phyloP scores from a whole-genome alignment of 2,888 invertebrate species.

The Cheilosia urbana region DNA sequence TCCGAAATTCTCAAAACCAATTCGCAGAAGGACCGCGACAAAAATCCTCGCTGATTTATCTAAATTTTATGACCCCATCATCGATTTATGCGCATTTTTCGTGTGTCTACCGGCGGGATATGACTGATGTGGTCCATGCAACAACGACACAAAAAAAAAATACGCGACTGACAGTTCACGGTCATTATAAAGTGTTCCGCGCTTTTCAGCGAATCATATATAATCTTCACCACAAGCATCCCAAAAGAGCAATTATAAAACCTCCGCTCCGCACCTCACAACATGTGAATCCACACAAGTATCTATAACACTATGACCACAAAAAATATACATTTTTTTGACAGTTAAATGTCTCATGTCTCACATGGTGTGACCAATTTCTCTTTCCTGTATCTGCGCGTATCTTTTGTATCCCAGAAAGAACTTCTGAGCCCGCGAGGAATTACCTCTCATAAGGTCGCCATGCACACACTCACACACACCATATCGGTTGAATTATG shows the following conservation, averaged over 20 bases:
- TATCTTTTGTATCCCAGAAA: not conserved
- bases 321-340: constrained; percentile 48
- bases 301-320: constrained; percentile 48
- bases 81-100: constrained; percentile 49
- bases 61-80: constrained; percentile 36
- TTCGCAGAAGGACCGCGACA: constrained; percentile 48
- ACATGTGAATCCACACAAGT: not conserved
- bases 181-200: constrained; percentile 42
- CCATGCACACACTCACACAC: not conserved
- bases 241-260: constrained; percentile 51
- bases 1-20: not conserved
- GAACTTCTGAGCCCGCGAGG: constrained; percentile 6
- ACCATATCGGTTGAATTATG: constrained; percentile 57
- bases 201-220: constrained; percentile 27
- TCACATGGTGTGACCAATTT: constrained; percentile 68
- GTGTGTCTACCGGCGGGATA: not conserved
- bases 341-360: constrained; percentile 70
- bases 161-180: constrained; percentile 34
- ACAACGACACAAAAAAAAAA: constrained; percentile 8
- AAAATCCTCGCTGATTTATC: constrained; percentile 51
- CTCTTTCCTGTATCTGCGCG: constrained; percentile 41
- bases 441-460: constrained; percentile 40
- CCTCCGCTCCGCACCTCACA: constrained; percentile 4
- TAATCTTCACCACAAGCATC: constrained; percentile 36
- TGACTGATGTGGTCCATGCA: constrained; percentile 59